These are phyloP conservation scores for Halcyon leucocephala DNA, from an alignment of 2,797 vertebrate species.

Conservation along the genomic window DNA sequence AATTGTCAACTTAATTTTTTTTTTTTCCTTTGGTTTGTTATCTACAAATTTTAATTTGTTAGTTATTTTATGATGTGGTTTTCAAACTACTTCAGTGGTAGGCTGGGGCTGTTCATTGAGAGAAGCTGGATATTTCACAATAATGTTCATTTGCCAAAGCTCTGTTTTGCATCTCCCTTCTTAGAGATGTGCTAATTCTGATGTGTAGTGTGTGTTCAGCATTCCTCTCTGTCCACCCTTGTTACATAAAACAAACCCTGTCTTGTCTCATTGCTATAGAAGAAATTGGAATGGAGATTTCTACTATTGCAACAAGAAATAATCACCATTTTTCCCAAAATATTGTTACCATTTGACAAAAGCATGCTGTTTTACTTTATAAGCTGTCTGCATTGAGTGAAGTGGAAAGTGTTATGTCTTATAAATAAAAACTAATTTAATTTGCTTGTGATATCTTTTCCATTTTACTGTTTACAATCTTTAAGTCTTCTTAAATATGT, in stretches of 20 bases:
- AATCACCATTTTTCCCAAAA: background rate
- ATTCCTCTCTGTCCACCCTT: background rate
- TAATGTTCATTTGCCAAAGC: background rate
- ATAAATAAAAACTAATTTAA: conserved; percentile 29
- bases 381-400: background rate
- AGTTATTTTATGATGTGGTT: background rate
- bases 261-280: background rate
- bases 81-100: background rate
- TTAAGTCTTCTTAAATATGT: background rate
- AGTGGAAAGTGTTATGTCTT: conserved; percentile 28
- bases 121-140: background rate
- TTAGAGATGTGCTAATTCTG: background rate
- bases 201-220: background rate
- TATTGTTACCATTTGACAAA: background rate
- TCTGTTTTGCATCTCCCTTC: background rate
- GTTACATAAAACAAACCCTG: background rate
- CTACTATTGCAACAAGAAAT: background rate
- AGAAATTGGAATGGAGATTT: background rate
- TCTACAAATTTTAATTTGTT: background rate
- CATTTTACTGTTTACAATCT: background rate
- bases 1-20: background rate
- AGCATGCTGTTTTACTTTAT: background rate
- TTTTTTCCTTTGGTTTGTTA: background rate
- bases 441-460: background rate
- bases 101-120: background rate